phyloP scores from a whole-genome alignment of 2,888 invertebrate genomes.

The Leucozona laternaria region DNA sequence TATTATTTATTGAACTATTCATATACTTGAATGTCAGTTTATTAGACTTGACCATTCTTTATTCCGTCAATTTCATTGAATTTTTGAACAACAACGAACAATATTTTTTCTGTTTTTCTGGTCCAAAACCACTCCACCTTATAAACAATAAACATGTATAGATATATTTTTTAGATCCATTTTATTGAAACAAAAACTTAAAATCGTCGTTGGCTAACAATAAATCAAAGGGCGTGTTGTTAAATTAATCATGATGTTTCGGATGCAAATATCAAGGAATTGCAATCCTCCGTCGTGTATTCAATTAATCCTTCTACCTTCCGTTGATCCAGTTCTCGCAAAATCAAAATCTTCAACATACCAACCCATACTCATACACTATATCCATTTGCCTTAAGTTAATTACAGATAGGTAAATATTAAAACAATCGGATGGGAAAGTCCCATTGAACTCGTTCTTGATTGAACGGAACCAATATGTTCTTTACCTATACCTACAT shows the following conservation, averaged over 20 bases:
- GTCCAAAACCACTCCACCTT: no score
- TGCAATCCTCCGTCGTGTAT: background rate
- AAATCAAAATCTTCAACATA: background rate
- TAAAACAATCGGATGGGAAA: conserved; percentile 20
- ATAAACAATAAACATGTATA: no score
- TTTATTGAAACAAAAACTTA: background rate
- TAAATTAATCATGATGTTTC: background rate
- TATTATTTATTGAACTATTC: no score
- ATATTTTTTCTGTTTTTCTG: no score
- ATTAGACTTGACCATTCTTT: no score
- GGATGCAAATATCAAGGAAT: background rate
- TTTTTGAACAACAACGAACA: no score
- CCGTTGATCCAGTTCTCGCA: background rate
- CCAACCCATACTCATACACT: background rate
- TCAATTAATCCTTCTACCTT: background rate
- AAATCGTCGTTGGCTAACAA: background rate
- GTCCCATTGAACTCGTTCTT: conserved; percentile 23
- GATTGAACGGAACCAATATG: background rate
- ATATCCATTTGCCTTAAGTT: background rate
- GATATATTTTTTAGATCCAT: background rate
- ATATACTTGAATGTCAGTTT: no score
- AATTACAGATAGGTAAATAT: conserved; percentile 32
- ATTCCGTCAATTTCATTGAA: no score
- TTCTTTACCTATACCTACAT: background rate
- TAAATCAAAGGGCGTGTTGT: background rate